Evolutionary conservation across 2,888 invertebrate genomes (phyloP), one percentile per base, ranked within the genome.

Genomic region (Siphlonurus alternatus): DNA sequence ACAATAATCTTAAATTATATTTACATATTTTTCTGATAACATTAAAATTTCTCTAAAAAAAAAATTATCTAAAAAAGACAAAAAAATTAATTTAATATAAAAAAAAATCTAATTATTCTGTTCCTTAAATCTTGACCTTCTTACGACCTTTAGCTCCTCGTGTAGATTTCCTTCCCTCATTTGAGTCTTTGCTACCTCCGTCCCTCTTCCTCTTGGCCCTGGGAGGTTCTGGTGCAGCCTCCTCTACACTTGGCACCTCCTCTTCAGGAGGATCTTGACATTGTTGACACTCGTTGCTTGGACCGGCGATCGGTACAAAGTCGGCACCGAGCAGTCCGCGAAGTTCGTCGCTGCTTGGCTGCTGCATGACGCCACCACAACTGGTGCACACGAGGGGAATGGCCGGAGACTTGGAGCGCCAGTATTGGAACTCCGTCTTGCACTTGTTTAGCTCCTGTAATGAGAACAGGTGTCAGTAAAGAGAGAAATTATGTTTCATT

Each of bases 361-460:
- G 65, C 7, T 56, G 65, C 1, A 81, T 78, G 64, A 80, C 80
- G 65, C 80, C 82, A 65, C 89, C 89, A 73, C 89, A 90, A 69
- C 86, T 83, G 51, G 82, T 84, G 72, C 90, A 91, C 64, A 86
- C 81, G 67, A 86, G 83, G 69, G 82, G 80, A 70, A 81, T 81
- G 67, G 90, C 88, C 15, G 91, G 89, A 67, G 90, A 89, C 70
- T 90, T 90, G 56, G 91, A 91, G 65, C 92, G 85, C 90, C 91
- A 92, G 76, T 91, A 92, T 76, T 92, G 92, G 71, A 92, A 76
- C 77, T 93, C 92, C 51, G 92, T 92, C 78, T 92, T 92, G 77
- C 92, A 93, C 75, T 92, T 92, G 76, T 92, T 93, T 70, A 93
- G 78, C 76, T 93, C 92, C 85, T 92, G 80, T 1, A 73, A 54